A percentile compares a stretch with the other conserved stretches of the same genome.
Evolutionary conservation across 1,140 invertebrate genomes (phyloP).

Genomic region (Drosophila punjabiensis): DNA sequence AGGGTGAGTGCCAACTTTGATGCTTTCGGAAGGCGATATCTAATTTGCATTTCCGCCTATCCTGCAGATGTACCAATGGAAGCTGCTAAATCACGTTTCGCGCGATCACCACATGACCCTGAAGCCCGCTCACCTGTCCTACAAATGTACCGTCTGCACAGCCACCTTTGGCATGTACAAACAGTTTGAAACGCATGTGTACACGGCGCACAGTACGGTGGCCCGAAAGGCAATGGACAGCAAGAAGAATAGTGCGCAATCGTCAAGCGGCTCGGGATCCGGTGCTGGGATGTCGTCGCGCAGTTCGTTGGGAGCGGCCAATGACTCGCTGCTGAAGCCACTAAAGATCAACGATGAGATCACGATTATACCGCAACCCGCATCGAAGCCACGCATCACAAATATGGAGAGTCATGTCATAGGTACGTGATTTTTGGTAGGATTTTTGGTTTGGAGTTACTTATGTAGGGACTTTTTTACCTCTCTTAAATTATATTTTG

Average conservation of each 20-base stretch:
- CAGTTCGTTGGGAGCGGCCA: conserved; percentile 68
- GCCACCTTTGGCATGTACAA: conserved; percentile 98
- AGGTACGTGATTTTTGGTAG: conserved; percentile 54
- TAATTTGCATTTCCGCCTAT: conserved; percentile 24
- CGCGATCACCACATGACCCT: conserved; percentile 95
- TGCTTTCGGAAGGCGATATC: background rate
- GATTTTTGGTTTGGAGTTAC: background rate
- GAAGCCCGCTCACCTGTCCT: conserved; percentile 96
- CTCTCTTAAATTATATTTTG: background rate
- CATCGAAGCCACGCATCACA: conserved; percentile 85
- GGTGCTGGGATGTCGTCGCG: conserved; percentile 39
- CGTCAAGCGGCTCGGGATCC: conserved; percentile 51
- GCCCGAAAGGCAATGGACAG: conserved; percentile 93
- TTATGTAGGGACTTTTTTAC: background rate
- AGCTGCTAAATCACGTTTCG: conserved; percentile 95
- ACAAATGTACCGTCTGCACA: conserved; percentile 97
- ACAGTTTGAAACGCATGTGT: conserved; percentile 97
- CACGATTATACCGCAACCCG: conserved; percentile 95
- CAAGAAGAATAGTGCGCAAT: conserved; percentile 87
- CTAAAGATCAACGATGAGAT: conserved; percentile 97
- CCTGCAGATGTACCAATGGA: conserved; percentile 95
- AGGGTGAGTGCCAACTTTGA: conserved; percentile 87
- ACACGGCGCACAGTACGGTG: conserved; percentile 95
- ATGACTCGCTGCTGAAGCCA: conserved; percentile 92
- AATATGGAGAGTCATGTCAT: conserved; percentile 85